Evolutionary conservation across 64 coral and sea anemone genomes (phyloP).

Genomic region (Pocillopora verrucosa): DNA sequence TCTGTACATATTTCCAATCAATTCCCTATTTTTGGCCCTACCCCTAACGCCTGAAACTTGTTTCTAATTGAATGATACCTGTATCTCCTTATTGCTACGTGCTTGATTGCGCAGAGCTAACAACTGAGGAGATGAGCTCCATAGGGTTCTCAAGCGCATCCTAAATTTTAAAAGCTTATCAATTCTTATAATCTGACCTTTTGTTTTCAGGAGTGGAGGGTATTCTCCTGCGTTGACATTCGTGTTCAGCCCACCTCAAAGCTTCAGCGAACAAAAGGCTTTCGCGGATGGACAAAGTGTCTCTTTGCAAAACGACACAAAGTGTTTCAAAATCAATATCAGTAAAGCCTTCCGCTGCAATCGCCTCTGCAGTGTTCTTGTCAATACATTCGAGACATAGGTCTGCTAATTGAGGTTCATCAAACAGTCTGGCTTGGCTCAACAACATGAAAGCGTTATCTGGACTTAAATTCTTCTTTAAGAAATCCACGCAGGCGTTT

Average conservation of each 20-base stretch:
- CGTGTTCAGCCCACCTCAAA: slow-evolving; percentile 90
- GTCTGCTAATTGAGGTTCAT: slow-evolving; percentile 84
- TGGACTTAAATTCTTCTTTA: slow-evolving; percentile 98
- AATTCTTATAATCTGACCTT: slow-evolving; percentile 52
- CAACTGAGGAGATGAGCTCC: not conserved
- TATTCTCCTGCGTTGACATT: slow-evolving; percentile 81
- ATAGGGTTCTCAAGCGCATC: not conserved
- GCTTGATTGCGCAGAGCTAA: no score
- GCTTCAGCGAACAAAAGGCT: slow-evolving; percentile 78
- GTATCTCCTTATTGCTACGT: no score
- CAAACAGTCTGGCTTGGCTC: slow-evolving; percentile 93
- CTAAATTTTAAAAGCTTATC: not conserved
- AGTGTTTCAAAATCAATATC: slow-evolving; percentile 97
- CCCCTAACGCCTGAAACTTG: no score
- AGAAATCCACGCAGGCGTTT: slow-evolving; percentile 96
- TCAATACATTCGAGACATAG: slow-evolving; percentile 96
- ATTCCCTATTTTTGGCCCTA: no score
- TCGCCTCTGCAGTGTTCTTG: slow-evolving; percentile 80
- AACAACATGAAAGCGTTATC: slow-evolving; percentile 99
- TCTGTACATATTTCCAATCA: no score
- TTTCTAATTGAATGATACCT: no score
- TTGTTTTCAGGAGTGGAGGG: slow-evolving; percentile 79
- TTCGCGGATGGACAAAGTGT: slow-evolving; percentile 88
- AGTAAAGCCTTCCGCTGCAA: slow-evolving; percentile 94
- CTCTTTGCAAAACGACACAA: slow-evolving; percentile 83